phyloP scores from a whole-genome alignment of 2,888 invertebrate species.

The Proisotoma minuta region DNA sequence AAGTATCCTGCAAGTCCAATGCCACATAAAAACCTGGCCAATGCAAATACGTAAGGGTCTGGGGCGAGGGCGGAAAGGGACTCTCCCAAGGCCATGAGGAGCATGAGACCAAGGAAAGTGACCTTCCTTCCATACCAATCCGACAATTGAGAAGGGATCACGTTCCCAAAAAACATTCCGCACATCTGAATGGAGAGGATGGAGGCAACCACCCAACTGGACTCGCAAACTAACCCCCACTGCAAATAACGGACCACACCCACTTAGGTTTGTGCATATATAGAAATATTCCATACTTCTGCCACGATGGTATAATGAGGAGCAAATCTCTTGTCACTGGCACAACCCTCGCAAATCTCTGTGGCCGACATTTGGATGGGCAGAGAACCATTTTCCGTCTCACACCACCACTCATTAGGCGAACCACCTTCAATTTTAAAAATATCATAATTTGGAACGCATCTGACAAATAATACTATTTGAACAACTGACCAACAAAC shows the following conservation, averaged over 20 bases:
- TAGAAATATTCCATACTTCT: constrained; percentile 30
- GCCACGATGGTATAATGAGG: constrained; percentile 34
- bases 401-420: constrained; percentile 37
- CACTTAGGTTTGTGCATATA: too few species aligned
- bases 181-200: constrained; percentile 41
- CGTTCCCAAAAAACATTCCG: constrained; percentile 44
- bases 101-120: constrained; percentile 33
- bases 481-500: constrained; percentile 35
- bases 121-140: constrained; percentile 44
- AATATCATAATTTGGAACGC: too few species aligned
- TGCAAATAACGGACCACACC: constrained; percentile 5
- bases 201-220: constrained; percentile 39
- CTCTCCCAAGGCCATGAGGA: constrained; percentile 36
- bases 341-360: constrained; percentile 40
- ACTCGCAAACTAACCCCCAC: constrained; percentile 41
- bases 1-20: constrained; percentile 38
- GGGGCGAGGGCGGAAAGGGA: constrained; percentile 30
- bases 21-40: constrained; percentile 35
- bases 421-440: too few species aligned
- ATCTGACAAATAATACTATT: too few species aligned
- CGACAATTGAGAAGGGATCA: constrained; percentile 36
- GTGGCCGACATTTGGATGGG: constrained; percentile 13
- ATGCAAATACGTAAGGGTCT: constrained; percentile 35
- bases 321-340: constrained; percentile 28
- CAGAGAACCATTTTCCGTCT: constrained; percentile 9